Conservation (phyloP, 2,888 invertebrate species). For the Labia minor region DNA sequence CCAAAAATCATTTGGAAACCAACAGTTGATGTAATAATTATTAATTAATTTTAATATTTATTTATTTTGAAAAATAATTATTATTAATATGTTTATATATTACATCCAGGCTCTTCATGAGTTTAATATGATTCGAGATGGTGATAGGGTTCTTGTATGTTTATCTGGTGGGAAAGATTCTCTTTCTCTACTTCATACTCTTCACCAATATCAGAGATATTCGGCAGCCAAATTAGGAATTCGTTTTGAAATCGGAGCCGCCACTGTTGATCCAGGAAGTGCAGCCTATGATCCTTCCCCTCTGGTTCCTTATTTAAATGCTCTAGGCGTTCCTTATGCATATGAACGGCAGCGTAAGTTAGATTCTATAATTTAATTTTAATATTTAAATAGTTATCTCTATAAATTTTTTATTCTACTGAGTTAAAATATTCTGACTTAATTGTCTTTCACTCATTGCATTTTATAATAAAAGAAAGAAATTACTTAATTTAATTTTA, state of each 20-base stretch:
- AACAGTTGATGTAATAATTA: constrained; percentile 51
- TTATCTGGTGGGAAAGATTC: constrained; percentile 77
- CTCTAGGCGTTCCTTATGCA: constrained; percentile 61
- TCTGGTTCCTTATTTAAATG: constrained; percentile 62
- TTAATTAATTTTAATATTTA: neutral
- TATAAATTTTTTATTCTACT: no score
- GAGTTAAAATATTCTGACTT: no score
- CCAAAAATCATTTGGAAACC: constrained; percentile 74
- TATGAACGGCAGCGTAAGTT: constrained; percentile 47
- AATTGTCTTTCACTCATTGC: no score
- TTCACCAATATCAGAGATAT: constrained; percentile 75
- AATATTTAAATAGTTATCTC: no score
- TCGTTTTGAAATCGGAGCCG: constrained; percentile 55
- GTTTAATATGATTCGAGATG: constrained; percentile 71
- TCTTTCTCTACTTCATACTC: constrained; percentile 68
- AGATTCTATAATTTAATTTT: neutral
- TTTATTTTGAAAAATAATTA: constrained; percentile 15
- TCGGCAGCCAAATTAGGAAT: constrained; percentile 56
- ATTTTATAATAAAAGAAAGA: no score
- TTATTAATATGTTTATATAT: constrained; percentile 17
- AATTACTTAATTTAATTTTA: no score
- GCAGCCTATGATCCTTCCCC: constrained; percentile 48
- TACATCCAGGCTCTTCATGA: constrained; percentile 59
- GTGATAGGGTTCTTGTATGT: constrained; percentile 73
- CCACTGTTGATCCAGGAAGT: constrained; percentile 62